Evolutionary conservation across 1,140 invertebrate species (phyloP), one percentile per base, ranked within the genome.

Genomic region (Zaprionus camerounensis): DNA sequence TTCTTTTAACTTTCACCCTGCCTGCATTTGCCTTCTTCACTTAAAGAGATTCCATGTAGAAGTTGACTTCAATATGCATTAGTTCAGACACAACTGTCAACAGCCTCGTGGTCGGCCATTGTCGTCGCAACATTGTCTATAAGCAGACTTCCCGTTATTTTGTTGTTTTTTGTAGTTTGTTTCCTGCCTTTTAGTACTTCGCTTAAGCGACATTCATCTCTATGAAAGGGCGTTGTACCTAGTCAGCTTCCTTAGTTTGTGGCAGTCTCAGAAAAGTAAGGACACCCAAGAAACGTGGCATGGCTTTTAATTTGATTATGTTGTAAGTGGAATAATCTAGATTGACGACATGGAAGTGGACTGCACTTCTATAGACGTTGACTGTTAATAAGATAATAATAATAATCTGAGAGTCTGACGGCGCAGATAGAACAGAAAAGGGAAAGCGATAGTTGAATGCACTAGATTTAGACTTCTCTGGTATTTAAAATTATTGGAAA

Each of bases 111-210:
- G 46, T 17, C 46, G 46, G 46, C 3, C 41, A 46, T 46, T 46
- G 41, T 46, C 41, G 13, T 38, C 36, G n/a, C 41, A 46, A 51
- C 46, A 51, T 51, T 51, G 46, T 51, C 46, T 51, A 51, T 51
- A 13, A 24, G 20, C 46, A 51, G 46, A 24, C 46, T 51, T 51
- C 20, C 46, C 46, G 46, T 51, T 22, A 51, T 24, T 22, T 51
- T 51, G 20, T 51, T 51, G 11, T 24, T 12, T 22, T 22, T 51
- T 51, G n/a, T 22, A 12, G 46, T n/a, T 49, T 11, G 7, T 31
- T 9, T 31, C 7, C 9, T 34, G 9, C 31, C 46, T 22, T 49
- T 22, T 9, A 46, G 2, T 38, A 44, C 41, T 46, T 46, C 7
- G n/a, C 46, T 51, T 22, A 22, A 51, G 46, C 46, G 46, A 12